A percentile compares a stretch with the other conserved stretches of the same genome.
phyloP scores from a whole-genome alignment of 2,888 invertebrate species.

The Atethmia centrago region DNA sequence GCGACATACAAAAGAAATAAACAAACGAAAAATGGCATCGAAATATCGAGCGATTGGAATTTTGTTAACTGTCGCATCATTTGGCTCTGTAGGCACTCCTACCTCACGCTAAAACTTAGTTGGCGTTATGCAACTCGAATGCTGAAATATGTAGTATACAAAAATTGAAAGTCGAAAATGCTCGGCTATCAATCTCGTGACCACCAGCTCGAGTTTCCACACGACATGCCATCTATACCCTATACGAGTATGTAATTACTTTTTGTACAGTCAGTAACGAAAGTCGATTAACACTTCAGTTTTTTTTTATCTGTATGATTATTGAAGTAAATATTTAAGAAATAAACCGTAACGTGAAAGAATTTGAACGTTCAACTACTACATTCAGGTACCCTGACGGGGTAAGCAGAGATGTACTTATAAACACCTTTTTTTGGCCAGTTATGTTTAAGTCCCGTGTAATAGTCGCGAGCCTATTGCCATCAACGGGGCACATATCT shows the following conservation, averaged over 20 bases:
- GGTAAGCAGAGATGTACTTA: too few relatives aligned
- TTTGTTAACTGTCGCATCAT: background rate
- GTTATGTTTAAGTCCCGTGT: too few relatives aligned
- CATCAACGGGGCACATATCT: too few relatives aligned
- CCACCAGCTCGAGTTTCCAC: background rate
- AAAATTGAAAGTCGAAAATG: slow-evolving; percentile 25
- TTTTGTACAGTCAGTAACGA: background rate
- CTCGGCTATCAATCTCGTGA: slow-evolving; percentile 14
- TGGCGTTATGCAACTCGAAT: slow-evolving; percentile 7
- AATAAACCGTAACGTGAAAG: background rate
- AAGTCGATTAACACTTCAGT: background rate
- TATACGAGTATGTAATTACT: background rate
- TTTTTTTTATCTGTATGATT: background rate
- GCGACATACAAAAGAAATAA: background rate
- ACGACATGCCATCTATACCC: background rate
- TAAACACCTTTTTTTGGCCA: too few relatives aligned
- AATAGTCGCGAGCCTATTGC: too few relatives aligned
- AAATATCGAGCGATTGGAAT: background rate
- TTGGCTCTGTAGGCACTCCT: background rate
- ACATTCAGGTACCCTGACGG: background rate
- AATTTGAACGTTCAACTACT: background rate
- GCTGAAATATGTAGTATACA: slow-evolving; percentile 1
- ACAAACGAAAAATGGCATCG: background rate
- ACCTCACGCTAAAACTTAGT: background rate
- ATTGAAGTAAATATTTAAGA: background rate